Conservation (phyloP, 2,888 invertebrate species). For the Agrotis ipsilon region DNA sequence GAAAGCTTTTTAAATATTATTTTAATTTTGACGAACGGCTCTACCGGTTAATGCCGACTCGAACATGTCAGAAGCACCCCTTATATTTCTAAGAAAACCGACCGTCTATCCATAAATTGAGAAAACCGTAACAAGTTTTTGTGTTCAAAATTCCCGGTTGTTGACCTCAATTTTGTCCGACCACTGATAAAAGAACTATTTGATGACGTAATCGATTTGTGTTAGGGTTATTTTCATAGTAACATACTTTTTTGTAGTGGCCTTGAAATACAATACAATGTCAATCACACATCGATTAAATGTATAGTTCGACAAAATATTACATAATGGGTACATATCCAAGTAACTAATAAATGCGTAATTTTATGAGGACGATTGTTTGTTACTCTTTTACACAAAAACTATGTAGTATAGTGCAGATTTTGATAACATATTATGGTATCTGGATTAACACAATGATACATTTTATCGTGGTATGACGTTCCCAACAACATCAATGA, state of each 20-base stretch:
- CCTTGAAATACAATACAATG: constrained; percentile 12
- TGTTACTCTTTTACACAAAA: too few relatives aligned
- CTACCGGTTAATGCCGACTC: neutral
- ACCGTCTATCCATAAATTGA: constrained; percentile 2
- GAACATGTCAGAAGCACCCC: neutral
- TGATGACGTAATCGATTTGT: neutral
- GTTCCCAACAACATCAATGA: too few relatives aligned
- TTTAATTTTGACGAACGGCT: neutral
- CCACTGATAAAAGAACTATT: neutral
- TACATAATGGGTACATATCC: too few relatives aligned
- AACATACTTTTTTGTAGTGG: neutral
- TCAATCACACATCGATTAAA: constrained; percentile 7
- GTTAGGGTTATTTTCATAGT: neutral
- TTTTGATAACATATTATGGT: too few relatives aligned
- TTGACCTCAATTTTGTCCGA: neutral
- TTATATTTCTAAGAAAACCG: constrained; percentile 24
- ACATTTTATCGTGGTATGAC: too few relatives aligned
- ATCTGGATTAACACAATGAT: too few relatives aligned
- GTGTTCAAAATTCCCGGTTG: neutral
- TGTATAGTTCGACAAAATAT: neutral
- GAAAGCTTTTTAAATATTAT: neutral
- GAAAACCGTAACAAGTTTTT: constrained; percentile 24
- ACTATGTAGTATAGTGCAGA: too few relatives aligned
- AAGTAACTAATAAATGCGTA: too few relatives aligned
- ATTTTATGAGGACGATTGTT: too few relatives aligned